Evolutionary conservation across 2,797 vertebrate species (phyloP).

Genomic region (Gallinago nigripennis): DNA sequence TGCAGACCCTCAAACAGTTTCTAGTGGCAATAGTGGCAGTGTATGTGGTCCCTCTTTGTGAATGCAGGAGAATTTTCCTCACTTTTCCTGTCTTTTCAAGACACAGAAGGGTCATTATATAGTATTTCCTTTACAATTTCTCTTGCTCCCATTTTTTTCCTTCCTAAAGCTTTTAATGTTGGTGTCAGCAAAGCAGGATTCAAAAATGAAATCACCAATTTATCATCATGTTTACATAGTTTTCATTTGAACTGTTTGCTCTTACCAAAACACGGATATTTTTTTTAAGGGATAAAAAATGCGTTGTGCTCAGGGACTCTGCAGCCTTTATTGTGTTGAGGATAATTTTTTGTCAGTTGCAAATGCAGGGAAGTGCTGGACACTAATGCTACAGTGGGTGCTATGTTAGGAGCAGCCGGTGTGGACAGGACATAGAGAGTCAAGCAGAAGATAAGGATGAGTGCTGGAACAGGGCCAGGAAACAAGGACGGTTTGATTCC

Average conservation of each 20-base stretch:
- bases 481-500: rapidly evolving
- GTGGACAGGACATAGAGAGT: background rate
- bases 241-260: background rate
- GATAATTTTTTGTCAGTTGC: background rate
- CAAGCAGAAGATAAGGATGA: background rate
- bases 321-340: background rate
- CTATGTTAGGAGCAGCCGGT: background rate
- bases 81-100: background rate
- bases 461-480: background rate
- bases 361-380: background rate
- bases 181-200: background rate
- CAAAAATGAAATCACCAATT: background rate
- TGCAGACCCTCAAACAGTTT: background rate
- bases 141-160: background rate
- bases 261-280: background rate
- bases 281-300: background rate
- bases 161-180: background rate
- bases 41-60: background rate
- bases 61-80: background rate
- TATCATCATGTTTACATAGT: background rate
- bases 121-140: background rate
- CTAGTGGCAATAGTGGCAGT: background rate
- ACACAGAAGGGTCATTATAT: background rate
- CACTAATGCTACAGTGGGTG: background rate
- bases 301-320: background rate